Evolutionary conservation across 2,888 invertebrate genomes (phyloP), one percentile per base, ranked within the genome.

Genomic region (Drosophila longiperda): DNA sequence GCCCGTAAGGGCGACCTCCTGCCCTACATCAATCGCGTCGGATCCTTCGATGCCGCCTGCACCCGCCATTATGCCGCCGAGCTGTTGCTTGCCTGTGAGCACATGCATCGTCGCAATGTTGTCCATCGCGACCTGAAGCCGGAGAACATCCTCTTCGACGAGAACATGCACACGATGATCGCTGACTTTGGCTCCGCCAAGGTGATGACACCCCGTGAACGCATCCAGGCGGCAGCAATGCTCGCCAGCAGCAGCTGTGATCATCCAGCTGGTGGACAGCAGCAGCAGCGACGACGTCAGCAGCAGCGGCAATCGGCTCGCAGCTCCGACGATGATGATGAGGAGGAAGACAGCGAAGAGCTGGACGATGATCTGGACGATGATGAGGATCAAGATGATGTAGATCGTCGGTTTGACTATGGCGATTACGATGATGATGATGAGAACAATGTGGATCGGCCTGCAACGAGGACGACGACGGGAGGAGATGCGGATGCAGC

Each of bases 171-270:
- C 94, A 96, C 99, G 80, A 95, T 98, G 90, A 97, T 99, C 73
- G 98, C 99, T 50, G 99, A 99, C 93, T 99, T 99, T 93, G 99
- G 99, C 55, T 98, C 98, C 61, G 97, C 98, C 1, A 98, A 98
- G 94, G 96, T 98, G 79, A 93, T 98, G 29, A 93, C 93, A 29
- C 91, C 80, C 3, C 83, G 87, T 7, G 84, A 87, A 17, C 68
- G 87, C 1, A 32, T 60, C 0, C 68, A 75, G 75, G 90, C 81
- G 4, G 65, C 77, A 1, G 73, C 73, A 8, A 66, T 70, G 55
- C 64, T 82, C 32, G 58, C 84, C 32, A 69, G 38, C 8, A 73
- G 58, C 49, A 61, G 8, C 12, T 33, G 53, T 34, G 57, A 54
- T n/a, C 36, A 49, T 4, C 17, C 32, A 7, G 29, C 55, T n/a